Evolutionary conservation across 2,797 vertebrate species (phyloP).

Genomic region (Enteromius trimaculatus): DNA sequence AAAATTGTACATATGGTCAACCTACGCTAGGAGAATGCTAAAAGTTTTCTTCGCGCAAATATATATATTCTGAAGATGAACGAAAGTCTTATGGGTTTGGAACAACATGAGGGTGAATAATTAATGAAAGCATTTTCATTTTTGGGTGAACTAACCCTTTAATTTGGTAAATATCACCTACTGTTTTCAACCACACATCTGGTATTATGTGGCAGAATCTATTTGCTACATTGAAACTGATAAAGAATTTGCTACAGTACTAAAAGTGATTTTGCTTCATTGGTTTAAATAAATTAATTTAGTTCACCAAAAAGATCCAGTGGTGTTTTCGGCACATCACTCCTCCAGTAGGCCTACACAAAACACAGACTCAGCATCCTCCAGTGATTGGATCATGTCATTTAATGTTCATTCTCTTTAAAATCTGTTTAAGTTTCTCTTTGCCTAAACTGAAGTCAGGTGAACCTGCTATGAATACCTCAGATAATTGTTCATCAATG

Average conservation of each 20-base stretch:
- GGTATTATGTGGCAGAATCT: not conserved
- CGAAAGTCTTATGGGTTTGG: too few relatives aligned
- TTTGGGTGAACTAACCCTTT: too few relatives aligned
- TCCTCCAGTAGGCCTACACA: not conserved
- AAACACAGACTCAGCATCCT: not conserved
- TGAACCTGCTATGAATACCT: constrained; percentile 38
- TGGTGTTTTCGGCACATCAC: not conserved
- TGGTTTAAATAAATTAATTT: not conserved
- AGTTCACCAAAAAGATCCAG: not conserved
- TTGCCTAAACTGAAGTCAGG: not conserved
- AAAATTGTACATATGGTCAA: too few relatives aligned
- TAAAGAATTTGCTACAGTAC: not conserved
- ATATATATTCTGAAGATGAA: too few relatives aligned
- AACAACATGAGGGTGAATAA: too few relatives aligned
- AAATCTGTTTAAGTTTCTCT: not conserved
- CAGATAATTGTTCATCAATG: constrained; percentile 53
- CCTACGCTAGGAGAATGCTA: too few relatives aligned
- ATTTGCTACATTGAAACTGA: too few relatives aligned
- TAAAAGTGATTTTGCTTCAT: not conserved
- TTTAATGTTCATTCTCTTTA: constrained; percentile 21
- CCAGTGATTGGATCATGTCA: not conserved
- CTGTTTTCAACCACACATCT: not conserved
- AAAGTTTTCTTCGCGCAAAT: too few relatives aligned
- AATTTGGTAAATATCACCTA: not conserved
- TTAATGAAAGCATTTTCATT: too few relatives aligned